Evolutionary conservation across 2,797 vertebrate species (phyloP), one percentile per base, ranked within the genome.

Genomic region (Decapterus maruadsi): DNA sequence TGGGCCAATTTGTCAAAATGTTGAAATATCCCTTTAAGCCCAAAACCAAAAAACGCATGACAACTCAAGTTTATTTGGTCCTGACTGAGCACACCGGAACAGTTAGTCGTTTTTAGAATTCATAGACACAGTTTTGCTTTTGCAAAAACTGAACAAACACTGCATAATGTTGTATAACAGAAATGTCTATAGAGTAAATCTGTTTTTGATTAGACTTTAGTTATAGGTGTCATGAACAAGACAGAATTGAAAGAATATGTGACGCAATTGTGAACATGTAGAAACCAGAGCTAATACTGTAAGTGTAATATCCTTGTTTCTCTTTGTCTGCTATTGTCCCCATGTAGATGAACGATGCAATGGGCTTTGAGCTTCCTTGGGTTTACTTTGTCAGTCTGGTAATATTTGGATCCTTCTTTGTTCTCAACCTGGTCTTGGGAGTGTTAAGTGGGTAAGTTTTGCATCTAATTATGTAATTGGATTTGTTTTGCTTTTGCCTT

Each of bases 381-480:
- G 95, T 99, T 91, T 99, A 99, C 96, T 99, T 99, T 94, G 97
- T 99, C 96, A 99, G 97, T 95, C 95, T 99, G 90, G 98, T 99
- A 94, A 99, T 99, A 94, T 97, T 99, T 90, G 98, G 98, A 90
- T 99, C 98, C 93, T 99, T 99, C 96, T 99, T 99, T 93, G 98
- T 99, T 92, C 97, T 99, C 91, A 99, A 99, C 95, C 93, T 99
- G 89, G 98, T 99, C 94, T 94, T 99, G 96, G 98, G 98, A 94
- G 98, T 99, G 91, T 95, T 99, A 93, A 99, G 98, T 92, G 98
- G 98, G 98, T 99, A 96, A 92, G 98, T 96, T 90, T 92, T 64
- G 0, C 20, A 11, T 51, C 1, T 26, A 5, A 6, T 54, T 46
- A 70, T 43, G 45, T 19, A 9, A 46, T 58, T 70, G 19, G 22